These are phyloP conservation scores for Barbus barbus DNA, from an alignment of 2,113 vertebrate genomes.

Conservation along the genomic window DNA sequence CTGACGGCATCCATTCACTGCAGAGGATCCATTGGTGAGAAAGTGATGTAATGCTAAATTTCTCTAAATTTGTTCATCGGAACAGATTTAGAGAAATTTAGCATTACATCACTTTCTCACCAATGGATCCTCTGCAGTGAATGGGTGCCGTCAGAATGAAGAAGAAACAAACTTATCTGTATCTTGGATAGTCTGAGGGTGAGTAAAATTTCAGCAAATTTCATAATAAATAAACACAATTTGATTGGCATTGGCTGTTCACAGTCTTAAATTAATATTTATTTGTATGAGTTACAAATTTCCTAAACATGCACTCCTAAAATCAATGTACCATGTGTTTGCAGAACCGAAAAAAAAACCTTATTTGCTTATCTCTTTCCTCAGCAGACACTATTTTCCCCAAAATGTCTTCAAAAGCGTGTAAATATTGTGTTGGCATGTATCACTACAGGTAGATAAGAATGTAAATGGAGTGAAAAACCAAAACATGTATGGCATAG, in stretches of 20 bases:
- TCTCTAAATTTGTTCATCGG: no score
- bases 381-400: not conserved
- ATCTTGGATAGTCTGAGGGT: not conserved
- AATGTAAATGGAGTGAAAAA: constrained; percentile 46
- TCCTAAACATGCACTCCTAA: not conserved
- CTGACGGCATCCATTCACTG: not conserved
- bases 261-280: not conserved
- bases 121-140: no score
- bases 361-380: not conserved
- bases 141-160: no score
- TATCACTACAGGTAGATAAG: constrained; percentile 16
- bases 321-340: not conserved
- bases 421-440: not conserved
- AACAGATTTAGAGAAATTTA: no score
- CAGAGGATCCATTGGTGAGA: not conserved
- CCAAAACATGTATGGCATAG: not conserved
- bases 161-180: not conserved
- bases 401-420: not conserved
- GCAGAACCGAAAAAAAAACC: not conserved
- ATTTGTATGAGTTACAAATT: not conserved
- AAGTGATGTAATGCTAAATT: no score
- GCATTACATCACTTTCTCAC: no score
- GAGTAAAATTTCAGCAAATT: not conserved
- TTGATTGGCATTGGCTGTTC: not conserved
- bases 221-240: not conserved